Percentiles rank a stretch among this genome's conserved stretches.
Conservation (phyloP, 2,797 vertebrate species). For the Leptodactylus fallax region DNA sequence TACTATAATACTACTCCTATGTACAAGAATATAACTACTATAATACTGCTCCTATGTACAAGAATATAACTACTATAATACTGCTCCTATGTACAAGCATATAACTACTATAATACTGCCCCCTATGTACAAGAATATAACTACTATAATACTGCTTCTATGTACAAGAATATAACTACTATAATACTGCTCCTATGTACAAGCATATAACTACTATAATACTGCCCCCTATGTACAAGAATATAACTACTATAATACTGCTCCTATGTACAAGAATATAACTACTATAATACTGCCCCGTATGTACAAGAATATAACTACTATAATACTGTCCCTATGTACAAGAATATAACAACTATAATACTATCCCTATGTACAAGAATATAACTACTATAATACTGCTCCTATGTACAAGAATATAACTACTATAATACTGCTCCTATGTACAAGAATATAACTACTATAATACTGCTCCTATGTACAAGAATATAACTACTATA, state of each 20-base stretch:
- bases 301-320: slow-evolving; percentile 3
- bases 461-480: neutral
- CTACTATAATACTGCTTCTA: slow-evolving; percentile 10
- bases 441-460: neutral
- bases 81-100: neutral
- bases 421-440: slow-evolving; percentile 4
- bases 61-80: slow-evolving; percentile 10
- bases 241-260: slow-evolving; percentile 12
- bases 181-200: neutral
- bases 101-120: too few relatives aligned
- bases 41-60: neutral
- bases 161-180: slow-evolving; percentile 10
- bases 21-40: neutral
- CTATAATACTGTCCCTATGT: neutral
- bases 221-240: neutral
- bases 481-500: neutral
- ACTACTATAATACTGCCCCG: neutral
- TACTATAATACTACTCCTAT: too few relatives aligned
- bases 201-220: slow-evolving; percentile 2
- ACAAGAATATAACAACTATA: slow-evolving; percentile 7
- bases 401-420: neutral
- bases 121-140: neutral
- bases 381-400: slow-evolving; percentile 3
- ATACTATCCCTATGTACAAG: neutral
- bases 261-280: slow-evolving; percentile 4